phyloP scores from a whole-genome alignment of 92 coral and sea anemone genomes.

The Desmophyllum pertusum region DNA sequence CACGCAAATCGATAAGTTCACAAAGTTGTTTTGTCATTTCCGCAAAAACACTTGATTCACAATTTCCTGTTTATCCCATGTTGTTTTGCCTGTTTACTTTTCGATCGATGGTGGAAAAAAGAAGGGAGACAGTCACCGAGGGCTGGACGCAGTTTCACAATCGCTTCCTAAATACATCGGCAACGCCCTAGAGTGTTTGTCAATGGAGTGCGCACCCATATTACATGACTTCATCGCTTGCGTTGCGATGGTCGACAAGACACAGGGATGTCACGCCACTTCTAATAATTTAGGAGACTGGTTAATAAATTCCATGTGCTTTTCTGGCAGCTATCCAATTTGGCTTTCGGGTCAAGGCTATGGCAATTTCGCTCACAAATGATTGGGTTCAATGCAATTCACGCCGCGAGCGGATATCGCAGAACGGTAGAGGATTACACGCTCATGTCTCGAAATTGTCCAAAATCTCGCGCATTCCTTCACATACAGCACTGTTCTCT shows the following conservation, averaged over 20 bases:
- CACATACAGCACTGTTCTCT: slow-evolving; percentile 3
- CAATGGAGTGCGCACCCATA: slow-evolving; percentile 18
- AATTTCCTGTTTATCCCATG: slow-evolving; percentile 89
- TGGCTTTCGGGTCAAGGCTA: slow-evolving; percentile 44
- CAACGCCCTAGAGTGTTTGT: slow-evolving; percentile 31
- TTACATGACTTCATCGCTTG: slow-evolving; percentile 17
- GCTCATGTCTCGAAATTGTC: slow-evolving; percentile 5
- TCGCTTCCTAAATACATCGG: slow-evolving; percentile 10
- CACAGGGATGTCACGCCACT: slow-evolving; percentile 60
- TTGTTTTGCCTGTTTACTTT: slow-evolving; percentile 72
- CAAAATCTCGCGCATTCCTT: slow-evolving; percentile 32
- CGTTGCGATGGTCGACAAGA: slow-evolving; percentile 27
- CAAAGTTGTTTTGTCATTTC: slow-evolving; percentile 64
- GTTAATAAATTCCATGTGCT: slow-evolving; percentile 95
- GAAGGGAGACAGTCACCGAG: background rate
- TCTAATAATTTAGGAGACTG: slow-evolving; percentile 25
- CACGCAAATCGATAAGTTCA: slow-evolving; percentile 55
- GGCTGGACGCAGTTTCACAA: background rate
- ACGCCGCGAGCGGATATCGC: slow-evolving; percentile 16
- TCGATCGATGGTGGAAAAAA: slow-evolving; percentile 5
- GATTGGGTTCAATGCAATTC: background rate
- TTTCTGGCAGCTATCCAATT: slow-evolving; percentile 81
- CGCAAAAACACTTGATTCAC: slow-evolving; percentile 79
- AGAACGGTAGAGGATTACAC: background rate
- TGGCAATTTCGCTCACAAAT: background rate